Conservation (phyloP, 2,888 invertebrate genomes). For the Tipula helvola region DNA sequence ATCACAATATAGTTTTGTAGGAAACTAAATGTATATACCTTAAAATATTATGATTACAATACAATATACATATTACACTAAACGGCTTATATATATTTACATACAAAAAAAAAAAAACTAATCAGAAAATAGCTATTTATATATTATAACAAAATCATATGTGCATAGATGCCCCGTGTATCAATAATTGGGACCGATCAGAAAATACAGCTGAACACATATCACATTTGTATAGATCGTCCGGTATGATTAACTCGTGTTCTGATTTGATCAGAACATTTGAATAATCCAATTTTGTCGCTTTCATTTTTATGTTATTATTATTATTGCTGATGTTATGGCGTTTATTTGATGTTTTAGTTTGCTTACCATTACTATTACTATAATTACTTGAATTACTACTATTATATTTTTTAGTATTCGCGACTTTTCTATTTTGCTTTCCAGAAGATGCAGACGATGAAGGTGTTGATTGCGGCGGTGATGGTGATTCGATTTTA, state of each 20-base stretch:
- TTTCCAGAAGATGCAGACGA: background rate
- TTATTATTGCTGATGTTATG: background rate
- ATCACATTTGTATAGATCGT: conserved; percentile 43
- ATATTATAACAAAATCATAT: conserved; percentile 32
- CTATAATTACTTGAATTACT: background rate
- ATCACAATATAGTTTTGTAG: background rate
- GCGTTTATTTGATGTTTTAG: background rate
- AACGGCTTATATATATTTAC: background rate
- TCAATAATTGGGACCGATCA: conserved; percentile 56
- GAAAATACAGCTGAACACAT: conserved; percentile 69
- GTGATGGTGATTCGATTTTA: background rate
- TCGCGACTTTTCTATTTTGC: background rate
- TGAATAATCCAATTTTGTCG: background rate
- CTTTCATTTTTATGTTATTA: background rate
- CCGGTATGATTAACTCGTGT: conserved; percentile 26
- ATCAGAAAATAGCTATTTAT: background rate
- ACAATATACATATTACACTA: background rate
- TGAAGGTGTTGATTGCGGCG: background rate
- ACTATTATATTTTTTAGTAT: background rate
- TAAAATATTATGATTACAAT: background rate
- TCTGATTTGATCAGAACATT: conserved; percentile 21
- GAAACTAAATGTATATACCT: background rate
- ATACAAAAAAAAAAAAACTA: background rate
- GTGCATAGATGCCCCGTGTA: conserved; percentile 65
- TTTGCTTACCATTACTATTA: background rate